phyloP scores from a whole-genome alignment of 2,797 vertebrate genomes.

The Ispidina lecontei region DNA sequence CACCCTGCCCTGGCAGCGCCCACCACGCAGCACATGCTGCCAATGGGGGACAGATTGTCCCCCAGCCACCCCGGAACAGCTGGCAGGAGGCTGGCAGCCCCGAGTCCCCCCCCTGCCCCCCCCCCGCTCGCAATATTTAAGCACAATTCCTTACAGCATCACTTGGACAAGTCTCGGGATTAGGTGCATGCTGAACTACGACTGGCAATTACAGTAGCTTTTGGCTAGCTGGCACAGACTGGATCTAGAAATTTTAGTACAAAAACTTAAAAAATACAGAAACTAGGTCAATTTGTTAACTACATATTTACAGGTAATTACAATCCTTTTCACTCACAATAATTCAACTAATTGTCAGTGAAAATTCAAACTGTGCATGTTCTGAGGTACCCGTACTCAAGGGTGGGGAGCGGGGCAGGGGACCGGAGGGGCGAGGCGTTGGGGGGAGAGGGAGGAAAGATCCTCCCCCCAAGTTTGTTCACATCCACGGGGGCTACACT shows the following conservation, averaged over 20 bases:
- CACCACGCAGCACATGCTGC: slow-evolving; percentile 23
- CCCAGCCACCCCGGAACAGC: not conserved
- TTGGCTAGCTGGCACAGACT: slow-evolving; percentile 77
- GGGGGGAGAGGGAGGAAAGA: not conserved
- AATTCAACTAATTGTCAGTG: slow-evolving; percentile 69
- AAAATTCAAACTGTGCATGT: slow-evolving; percentile 77
- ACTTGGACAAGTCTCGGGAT: slow-evolving; percentile 61
- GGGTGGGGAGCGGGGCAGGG: slow-evolving; percentile 60
- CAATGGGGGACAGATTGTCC: slow-evolving; percentile 34
- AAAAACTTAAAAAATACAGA: slow-evolving; percentile 81
- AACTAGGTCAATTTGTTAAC: slow-evolving; percentile 82
- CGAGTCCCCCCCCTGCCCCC: not conserved
- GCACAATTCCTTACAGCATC: slow-evolving; percentile 72
- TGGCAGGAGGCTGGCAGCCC: not conserved
- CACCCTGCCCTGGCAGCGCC: slow-evolving; percentile 39
- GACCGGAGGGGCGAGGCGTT: slow-evolving; percentile 3
- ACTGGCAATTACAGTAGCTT: slow-evolving; percentile 73
- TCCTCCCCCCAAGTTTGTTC: slow-evolving; percentile 40
- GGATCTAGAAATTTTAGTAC: slow-evolving; percentile 78
- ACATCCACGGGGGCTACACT: not conserved
- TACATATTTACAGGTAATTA: slow-evolving; percentile 83
- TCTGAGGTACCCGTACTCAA: slow-evolving; percentile 79
- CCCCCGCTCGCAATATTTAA: slow-evolving; percentile 51
- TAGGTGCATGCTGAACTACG: slow-evolving; percentile 74
- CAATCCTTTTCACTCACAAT: slow-evolving; percentile 76